phyloP scores from a whole-genome alignment of 1,140 invertebrate genomes.

The Gryon sp. region DNA sequence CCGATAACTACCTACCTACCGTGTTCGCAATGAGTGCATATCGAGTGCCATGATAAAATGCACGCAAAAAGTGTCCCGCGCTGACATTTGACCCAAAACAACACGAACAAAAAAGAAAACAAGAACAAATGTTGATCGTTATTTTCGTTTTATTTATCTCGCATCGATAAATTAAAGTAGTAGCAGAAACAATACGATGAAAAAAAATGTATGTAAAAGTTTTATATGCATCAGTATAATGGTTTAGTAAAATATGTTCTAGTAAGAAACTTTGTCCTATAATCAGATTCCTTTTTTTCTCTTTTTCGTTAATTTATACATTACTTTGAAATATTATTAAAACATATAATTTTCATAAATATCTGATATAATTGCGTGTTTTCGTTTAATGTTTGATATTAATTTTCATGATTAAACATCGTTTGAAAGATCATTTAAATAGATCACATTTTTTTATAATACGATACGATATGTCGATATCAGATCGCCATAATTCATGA shows the following conservation, averaged over 20 bases:
- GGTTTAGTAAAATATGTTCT: too few species aligned
- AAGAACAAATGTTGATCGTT: not conserved
- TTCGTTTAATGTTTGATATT: too few species aligned
- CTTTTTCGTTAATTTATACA: not conserved
- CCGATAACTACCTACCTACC: constrained; percentile 47
- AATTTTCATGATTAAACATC: too few species aligned
- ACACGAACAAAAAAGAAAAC: constrained; percentile 6
- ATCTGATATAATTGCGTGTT: too few species aligned
- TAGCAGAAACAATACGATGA: too few species aligned
- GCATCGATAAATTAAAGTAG: too few species aligned
- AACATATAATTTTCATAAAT: too few species aligned
- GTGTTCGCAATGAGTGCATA: constrained; percentile 35
- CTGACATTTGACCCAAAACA: constrained; percentile 33
- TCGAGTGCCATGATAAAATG: constrained; percentile 39
- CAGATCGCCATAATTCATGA: constrained; percentile 37
- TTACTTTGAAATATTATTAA: not conserved
- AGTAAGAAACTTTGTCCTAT: too few species aligned
- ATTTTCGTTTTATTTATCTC: constrained; percentile 2
- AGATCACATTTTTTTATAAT: too few species aligned
- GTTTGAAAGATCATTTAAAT: too few species aligned
- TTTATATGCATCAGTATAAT: too few species aligned
- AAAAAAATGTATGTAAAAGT: too few species aligned
- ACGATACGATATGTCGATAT: constrained; percentile 24
- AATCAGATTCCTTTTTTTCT: not conserved
- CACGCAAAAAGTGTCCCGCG: constrained; percentile 20